These are phyloP conservation scores for Cotesia chilonis DNA, from an alignment of 1,140 invertebrate species.

Conservation along the genomic window DNA sequence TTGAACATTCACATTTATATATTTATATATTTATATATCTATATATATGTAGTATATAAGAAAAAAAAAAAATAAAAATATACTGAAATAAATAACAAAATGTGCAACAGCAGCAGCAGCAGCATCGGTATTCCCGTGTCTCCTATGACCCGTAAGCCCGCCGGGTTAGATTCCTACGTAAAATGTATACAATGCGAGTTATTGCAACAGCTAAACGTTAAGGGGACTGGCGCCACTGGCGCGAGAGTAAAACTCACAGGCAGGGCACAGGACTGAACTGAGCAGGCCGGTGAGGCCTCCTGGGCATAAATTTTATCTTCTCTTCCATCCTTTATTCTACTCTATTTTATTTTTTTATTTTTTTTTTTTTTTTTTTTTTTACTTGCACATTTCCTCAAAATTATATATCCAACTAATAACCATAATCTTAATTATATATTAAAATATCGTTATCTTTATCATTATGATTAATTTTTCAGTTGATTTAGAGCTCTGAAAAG, in stretches of 20 bases:
- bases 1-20: too few relatives aligned
- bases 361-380: too few relatives aligned
- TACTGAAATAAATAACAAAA: background rate
- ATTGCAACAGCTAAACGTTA: constrained; percentile 52
- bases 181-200: constrained; percentile 59
- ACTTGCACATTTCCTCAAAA: too few relatives aligned
- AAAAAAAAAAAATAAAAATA: constrained; percentile 1
- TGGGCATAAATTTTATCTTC: too few relatives aligned
- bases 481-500: too few relatives aligned
- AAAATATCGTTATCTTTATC: too few relatives aligned
- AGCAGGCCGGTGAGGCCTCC: background rate
- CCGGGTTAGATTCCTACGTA: constrained; percentile 58
- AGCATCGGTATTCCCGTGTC: constrained; percentile 41
- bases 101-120: constrained; percentile 16
- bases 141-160: constrained; percentile 54
- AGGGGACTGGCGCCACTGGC: constrained; percentile 45
- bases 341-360: too few relatives aligned
- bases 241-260: constrained; percentile 35
- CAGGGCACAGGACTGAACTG: background rate
- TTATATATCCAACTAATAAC: too few relatives aligned
- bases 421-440: too few relatives aligned
- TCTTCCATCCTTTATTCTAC: too few relatives aligned
- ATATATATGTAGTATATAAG: background rate
- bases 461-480: too few relatives aligned
- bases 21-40: background rate